Evolutionary conservation across 2,113 vertebrate genomes (phyloP).

Genomic region (Coturnix japonica): DNA sequence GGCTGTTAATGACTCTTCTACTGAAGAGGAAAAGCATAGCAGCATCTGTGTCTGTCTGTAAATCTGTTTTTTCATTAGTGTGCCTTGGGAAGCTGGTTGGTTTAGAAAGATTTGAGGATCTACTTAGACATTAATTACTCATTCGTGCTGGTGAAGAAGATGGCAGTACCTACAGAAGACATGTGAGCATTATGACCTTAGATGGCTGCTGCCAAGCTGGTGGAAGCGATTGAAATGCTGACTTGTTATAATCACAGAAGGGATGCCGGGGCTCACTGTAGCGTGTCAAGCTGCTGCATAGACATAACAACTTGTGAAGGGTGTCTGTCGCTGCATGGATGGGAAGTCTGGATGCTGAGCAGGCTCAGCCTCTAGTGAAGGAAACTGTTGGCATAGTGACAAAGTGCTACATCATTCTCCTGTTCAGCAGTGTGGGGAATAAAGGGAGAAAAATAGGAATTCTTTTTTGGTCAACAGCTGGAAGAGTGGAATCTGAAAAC

Average conservation of each 20-base stretch:
- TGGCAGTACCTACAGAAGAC: background rate
- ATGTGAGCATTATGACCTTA: background rate
- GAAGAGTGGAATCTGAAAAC: background rate
- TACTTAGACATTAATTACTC: background rate
- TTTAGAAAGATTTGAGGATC: background rate
- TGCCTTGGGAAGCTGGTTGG: background rate
- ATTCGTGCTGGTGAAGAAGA: background rate
- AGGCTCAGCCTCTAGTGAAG: background rate
- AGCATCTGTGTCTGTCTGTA: background rate
- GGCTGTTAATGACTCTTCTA: background rate
- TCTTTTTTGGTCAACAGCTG: background rate
- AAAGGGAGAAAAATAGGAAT: background rate
- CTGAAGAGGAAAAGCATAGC: background rate
- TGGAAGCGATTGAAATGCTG: background rate
- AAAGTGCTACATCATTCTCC: background rate
- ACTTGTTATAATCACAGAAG: background rate
- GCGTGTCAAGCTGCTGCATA: rapidly evolving
- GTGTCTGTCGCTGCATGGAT: background rate
- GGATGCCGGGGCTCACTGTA: background rate
- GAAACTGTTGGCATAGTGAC: background rate
- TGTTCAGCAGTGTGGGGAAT: rapidly evolving
- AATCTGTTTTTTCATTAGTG: background rate
- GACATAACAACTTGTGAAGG: background rate
- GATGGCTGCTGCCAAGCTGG: background rate
- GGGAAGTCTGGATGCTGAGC: background rate